These are phyloP conservation scores for Loripinus fragilis DNA, from an alignment of 2,888 invertebrate species.

Conservation along the genomic window DNA sequence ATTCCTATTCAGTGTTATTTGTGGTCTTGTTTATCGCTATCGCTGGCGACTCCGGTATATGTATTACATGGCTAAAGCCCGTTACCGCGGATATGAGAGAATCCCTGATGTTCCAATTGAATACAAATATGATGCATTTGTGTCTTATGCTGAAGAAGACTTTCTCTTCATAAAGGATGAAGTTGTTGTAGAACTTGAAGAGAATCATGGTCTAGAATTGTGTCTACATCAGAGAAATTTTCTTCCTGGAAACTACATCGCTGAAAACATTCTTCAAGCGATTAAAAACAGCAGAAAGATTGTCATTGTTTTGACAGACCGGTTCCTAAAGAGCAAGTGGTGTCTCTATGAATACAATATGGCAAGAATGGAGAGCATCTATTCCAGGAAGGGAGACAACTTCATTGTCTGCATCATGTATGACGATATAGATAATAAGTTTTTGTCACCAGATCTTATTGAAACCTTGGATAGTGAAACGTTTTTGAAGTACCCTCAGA, in stretches of 20 bases:
- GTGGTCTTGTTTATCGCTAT: conserved; percentile 41
- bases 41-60: conserved; percentile 58
- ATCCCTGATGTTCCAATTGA: not conserved
- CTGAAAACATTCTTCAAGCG: conserved; percentile 62
- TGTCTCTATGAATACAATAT: conserved; percentile 69
- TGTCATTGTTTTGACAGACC: conserved; percentile 56
- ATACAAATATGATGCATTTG: conserved; percentile 3
- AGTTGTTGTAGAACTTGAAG: not conserved
- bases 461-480: conserved; percentile 25
- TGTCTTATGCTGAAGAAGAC: conserved; percentile 3
- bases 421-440: conserved; percentile 15
- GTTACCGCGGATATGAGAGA: conserved; percentile 33
- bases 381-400: conserved; percentile 25
- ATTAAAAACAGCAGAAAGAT: conserved; percentile 64
- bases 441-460: conserved; percentile 30
- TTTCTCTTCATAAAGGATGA: not conserved
- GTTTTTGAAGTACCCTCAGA: not conserved
- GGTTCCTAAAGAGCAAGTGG: conserved; percentile 61
- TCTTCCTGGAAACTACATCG: conserved; percentile 58
- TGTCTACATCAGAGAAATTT: conserved; percentile 67
- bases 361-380: conserved; percentile 62
- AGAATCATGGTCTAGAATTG: conserved; percentile 46
- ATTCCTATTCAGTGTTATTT: conserved; percentile 31
- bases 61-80: conserved; percentile 34
- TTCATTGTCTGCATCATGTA: conserved; percentile 29